phyloP scores from a whole-genome alignment of 2,113 vertebrate species.

The Ptilonorhynchus violaceus region DNA sequence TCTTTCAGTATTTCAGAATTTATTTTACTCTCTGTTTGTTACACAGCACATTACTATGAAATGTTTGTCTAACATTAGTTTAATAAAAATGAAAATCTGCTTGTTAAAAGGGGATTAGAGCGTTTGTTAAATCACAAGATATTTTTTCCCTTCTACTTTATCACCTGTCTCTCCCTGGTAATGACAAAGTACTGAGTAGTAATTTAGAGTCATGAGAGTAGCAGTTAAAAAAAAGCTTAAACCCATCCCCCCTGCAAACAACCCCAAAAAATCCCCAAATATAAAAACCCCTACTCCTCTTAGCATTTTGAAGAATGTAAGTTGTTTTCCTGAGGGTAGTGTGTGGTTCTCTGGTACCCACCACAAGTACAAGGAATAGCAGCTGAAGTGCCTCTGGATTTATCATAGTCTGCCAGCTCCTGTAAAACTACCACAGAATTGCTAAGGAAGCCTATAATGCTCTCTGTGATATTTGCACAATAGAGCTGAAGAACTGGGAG shows the following conservation, averaged over 20 bases:
- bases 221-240: not conserved
- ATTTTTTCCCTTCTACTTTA: not conserved
- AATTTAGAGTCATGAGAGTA: not conserved
- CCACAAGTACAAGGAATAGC: not conserved
- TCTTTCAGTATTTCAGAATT: not conserved
- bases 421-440: not conserved
- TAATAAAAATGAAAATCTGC: not conserved
- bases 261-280: not conserved
- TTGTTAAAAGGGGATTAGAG: not conserved
- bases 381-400: not conserved
- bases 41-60: not conserved
- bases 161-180: not conserved
- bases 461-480: not conserved
- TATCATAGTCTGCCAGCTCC: not conserved
- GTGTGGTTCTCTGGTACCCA: not conserved
- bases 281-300: not conserved
- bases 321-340: not conserved
- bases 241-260: fast-evolving
- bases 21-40: not conserved
- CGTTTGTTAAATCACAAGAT: not conserved
- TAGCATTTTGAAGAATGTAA: not conserved
- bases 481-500: not conserved
- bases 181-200: not conserved
- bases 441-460: not conserved
- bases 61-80: not conserved